Evolutionary conservation across 2,113 vertebrate genomes (phyloP), one percentile per base, ranked within the genome.

Genomic region (Cryptomyrus ogoouensis): DNA sequence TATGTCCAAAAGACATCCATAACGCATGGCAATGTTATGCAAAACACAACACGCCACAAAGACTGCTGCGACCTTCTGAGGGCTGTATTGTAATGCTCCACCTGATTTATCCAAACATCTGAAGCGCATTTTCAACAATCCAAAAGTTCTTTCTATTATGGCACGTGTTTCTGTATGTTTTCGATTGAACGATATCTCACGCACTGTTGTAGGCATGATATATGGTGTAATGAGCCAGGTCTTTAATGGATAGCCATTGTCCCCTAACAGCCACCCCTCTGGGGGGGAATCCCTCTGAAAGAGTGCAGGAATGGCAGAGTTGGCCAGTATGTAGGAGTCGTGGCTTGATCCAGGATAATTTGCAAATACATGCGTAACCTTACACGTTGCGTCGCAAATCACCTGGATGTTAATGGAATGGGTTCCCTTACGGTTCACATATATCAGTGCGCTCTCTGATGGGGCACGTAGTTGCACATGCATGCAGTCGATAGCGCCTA

Each of bases 31-130:
- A 0, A 62, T 44, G 50, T 88, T 88, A 56, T 88, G 87, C 27
- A 88, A 39, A 7, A 89, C 66, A 31, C 88, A 89, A 49, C 66
- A 80, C 0, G 88, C 44, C 88, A 89, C 88, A 39, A 80, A 89
- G 88, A 80, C 70, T 12, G 88, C 88, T 1, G 42, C 66, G 17
- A 89, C 62, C 19, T 50, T 80, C 27, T 80, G 46, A 52, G 88
- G 66, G 19, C 88, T 89, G 47, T 80, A 80, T 12, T 77, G 31
- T 44, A 88, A 62, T 7, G 52, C n/a, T 15, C 83, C 83, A n/a
- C 83, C 83, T 0, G 83, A 85, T 46, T 49, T 85, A n/a, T 49
- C 87, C 21, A 88, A 44, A 44, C 53, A 62, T 13, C n/a, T 44
- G 10, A 88, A 88, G 35, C 53, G 35, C 53, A 62, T 44, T 39